phyloP scores from a whole-genome alignment of 2,113 vertebrate species.

The Cephalopterus ornatus region DNA sequence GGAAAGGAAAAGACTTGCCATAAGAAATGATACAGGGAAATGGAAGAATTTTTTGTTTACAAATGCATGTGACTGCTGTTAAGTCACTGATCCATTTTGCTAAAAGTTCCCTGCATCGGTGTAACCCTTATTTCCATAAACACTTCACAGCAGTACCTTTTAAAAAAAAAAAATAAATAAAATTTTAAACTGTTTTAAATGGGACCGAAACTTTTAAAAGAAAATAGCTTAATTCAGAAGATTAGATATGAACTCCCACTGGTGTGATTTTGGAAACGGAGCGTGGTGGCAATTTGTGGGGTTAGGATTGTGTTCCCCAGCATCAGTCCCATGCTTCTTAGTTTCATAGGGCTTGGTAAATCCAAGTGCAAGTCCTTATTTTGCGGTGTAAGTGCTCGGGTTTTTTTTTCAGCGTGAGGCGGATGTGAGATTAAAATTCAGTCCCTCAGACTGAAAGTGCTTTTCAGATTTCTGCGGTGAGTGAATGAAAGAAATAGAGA shows the following conservation, averaged over 20 bases:
- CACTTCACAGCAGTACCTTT: not conserved
- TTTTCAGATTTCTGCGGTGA: not conserved
- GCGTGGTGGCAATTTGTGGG: not conserved
- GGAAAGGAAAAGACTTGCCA: not conserved
- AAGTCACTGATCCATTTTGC: not conserved
- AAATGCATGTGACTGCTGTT: not conserved
- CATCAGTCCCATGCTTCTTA: not conserved
- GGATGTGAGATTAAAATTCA: not conserved
- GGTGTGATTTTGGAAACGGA: not conserved
- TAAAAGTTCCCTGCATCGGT: not conserved
- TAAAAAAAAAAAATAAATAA: too few species aligned
- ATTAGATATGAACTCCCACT: not conserved
- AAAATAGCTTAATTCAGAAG: not conserved
- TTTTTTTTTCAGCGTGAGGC: not conserved
- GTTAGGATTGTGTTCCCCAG: not conserved
- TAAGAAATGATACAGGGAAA: not conserved
- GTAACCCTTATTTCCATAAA: not conserved
- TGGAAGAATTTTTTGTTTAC: not conserved
- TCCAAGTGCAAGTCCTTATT: not conserved
- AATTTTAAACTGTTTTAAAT: not conserved
- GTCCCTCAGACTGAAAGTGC: not conserved
- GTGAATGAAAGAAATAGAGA: conserved; percentile 17
- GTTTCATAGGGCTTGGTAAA: not conserved
- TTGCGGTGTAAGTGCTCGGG: not conserved
- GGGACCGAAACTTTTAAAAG: not conserved